These are phyloP conservation scores for Distichodus sexfasciatus DNA, from an alignment of 2,797 vertebrate genomes.

Conservation along the genomic window DNA sequence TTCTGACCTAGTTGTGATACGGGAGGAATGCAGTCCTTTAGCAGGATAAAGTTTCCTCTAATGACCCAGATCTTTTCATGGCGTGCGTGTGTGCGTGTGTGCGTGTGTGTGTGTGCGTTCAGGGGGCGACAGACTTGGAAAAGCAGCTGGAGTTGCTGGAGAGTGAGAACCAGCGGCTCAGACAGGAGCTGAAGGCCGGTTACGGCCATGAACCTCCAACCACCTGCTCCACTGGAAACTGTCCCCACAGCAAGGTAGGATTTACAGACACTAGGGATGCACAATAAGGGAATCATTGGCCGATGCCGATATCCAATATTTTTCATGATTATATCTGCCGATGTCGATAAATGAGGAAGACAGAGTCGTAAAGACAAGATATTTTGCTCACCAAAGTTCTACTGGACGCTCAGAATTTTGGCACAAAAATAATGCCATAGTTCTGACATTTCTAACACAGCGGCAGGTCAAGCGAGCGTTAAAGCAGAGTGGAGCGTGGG, in stretches of 20 bases:
- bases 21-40: slow-evolving; percentile 12
- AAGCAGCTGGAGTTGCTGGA: slow-evolving; percentile 89
- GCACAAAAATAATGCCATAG: too few relatives aligned
- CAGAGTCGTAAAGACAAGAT: too few relatives aligned
- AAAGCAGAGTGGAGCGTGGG: too few relatives aligned
- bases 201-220: slow-evolving; percentile 64
- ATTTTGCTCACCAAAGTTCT: too few relatives aligned
- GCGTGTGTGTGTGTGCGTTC: slow-evolving; percentile 16
- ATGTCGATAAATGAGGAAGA: too few relatives aligned
- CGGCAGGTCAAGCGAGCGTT: too few relatives aligned
- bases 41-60: neutral
- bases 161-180: slow-evolving; percentile 86
- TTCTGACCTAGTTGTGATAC: slow-evolving; percentile 13
- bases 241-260: slow-evolving; percentile 78
- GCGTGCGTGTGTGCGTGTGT: neutral
- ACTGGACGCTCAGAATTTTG: too few relatives aligned
- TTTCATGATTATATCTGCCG: too few relatives aligned
- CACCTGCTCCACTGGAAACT: slow-evolving; percentile 61
- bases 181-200: slow-evolving; percentile 81
- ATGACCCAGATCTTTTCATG: slow-evolving; percentile 8
- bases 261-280: too few relatives aligned
- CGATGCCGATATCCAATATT: too few relatives aligned
- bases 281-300: too few relatives aligned
- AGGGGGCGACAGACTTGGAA: slow-evolving; percentile 91
- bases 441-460: too few relatives aligned